These are phyloP conservation scores for Anguilla rostrata DNA, from an alignment of 2,113 vertebrate species.

Conservation along the genomic window DNA sequence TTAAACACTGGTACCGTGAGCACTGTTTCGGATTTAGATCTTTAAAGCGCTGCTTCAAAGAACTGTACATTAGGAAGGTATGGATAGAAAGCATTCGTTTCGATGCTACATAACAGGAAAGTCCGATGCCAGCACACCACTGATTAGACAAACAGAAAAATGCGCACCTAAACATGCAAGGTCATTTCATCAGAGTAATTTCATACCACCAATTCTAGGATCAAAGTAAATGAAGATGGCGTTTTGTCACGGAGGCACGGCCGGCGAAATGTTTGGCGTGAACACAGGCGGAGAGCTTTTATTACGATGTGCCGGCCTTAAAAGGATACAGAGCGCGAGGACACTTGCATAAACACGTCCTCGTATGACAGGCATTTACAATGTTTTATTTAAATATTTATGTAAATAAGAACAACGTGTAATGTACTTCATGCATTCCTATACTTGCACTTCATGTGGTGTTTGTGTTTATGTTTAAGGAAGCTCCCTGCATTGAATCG, in stretches of 20 bases:
- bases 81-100: not conserved
- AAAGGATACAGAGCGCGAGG: not conserved
- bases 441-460: not conserved
- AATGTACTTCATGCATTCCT: not conserved
- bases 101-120: not conserved
- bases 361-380: not conserved
- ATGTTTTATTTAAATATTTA: not conserved
- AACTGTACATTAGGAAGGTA: not conserved
- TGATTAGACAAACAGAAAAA: not conserved
- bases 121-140: not conserved
- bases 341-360: not conserved
- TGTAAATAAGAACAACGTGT: no score
- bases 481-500: not conserved
- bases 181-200: not conserved
- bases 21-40: not conserved
- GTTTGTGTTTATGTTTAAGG: not conserved
- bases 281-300: not conserved
- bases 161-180: not conserved
- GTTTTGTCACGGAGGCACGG: not conserved
- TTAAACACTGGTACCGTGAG: not conserved
- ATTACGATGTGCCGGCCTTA: not conserved
- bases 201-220: not conserved
- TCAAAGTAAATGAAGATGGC: not conserved
- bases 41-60: not conserved
- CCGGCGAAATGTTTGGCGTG: not conserved